phyloP scores from a whole-genome alignment of 2,888 invertebrate species.

The Danaus chrysippus region DNA sequence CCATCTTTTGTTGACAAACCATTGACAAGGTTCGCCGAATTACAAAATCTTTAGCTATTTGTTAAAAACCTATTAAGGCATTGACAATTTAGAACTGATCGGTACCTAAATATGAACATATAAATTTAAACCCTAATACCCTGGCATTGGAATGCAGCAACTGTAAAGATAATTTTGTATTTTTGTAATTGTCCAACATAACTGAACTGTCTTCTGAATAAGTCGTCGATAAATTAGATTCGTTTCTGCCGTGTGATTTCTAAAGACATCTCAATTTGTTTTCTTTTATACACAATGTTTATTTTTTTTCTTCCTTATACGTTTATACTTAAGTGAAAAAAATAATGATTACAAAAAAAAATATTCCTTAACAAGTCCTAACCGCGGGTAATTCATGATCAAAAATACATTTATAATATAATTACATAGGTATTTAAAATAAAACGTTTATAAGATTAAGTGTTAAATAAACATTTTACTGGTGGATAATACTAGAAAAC shows the following conservation, averaged over 20 bases:
- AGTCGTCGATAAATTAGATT: conserved; percentile 77
- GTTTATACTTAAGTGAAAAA: conserved; percentile 57
- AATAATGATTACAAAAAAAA: conserved; percentile 12
- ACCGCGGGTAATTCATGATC: neutral
- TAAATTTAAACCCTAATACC: conserved; percentile 35
- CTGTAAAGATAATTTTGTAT: conserved; percentile 38
- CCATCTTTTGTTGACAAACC: conserved; percentile 68
- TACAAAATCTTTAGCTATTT: conserved; percentile 77
- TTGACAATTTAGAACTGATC: conserved; percentile 20
- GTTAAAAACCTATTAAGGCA: conserved; percentile 76
- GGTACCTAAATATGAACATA: neutral
- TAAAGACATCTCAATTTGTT: conserved; percentile 75
- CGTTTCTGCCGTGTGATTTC: conserved; percentile 72
- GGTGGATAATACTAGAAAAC: no score
- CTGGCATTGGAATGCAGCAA: conserved; percentile 28
- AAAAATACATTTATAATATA: neutral
- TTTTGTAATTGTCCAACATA: conserved; percentile 67
- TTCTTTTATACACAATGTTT: conserved; percentile 53
- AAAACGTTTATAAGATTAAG: conserved; percentile 5
- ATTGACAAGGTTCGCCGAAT: conserved; percentile 74
- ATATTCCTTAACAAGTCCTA: neutral
- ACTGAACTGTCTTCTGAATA: conserved; percentile 64
- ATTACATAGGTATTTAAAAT: neutral
- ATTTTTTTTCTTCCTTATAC: conserved; percentile 33
- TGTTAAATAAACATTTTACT: no score